Evolutionary conservation across 2,113 vertebrate species (phyloP).

Genomic region (Oryzias melastigma): DNA sequence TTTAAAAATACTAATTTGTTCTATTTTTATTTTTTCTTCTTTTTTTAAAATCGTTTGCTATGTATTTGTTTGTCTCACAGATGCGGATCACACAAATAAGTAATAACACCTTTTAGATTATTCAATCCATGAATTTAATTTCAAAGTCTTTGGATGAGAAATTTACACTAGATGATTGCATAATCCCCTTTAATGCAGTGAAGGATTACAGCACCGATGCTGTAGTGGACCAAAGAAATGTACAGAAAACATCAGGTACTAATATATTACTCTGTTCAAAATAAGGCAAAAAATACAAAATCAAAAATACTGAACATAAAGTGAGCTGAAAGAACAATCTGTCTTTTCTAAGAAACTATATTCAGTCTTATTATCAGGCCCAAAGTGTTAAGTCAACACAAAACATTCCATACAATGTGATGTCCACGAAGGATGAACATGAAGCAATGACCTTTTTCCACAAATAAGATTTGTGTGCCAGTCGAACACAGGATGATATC

Average conservation of each 20-base stretch:
- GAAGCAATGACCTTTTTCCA: constrained; percentile 18
- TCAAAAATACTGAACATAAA: constrained; percentile 59
- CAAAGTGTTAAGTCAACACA: constrained; percentile 46
- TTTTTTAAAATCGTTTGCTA: too few species aligned
- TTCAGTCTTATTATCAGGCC: constrained; percentile 44
- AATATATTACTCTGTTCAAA: constrained; percentile 63
- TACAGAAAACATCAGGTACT: constrained; percentile 75
- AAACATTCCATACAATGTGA: constrained; percentile 48
- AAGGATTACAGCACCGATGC: constrained; percentile 58
- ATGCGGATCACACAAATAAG: too few species aligned
- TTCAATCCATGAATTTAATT: constrained; percentile 77
- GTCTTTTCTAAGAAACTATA: constrained; percentile 62
- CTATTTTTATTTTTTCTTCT: too few species aligned
- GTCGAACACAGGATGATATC: constrained; percentile 50
- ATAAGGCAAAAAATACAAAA: constrained; percentile 78
- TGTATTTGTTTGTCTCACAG: too few species aligned
- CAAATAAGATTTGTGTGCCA: constrained; percentile 28
- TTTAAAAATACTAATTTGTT: too few species aligned
- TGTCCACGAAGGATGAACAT: constrained; percentile 26
- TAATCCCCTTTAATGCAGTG: constrained; percentile 84
- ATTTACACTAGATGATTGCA: constrained; percentile 86
- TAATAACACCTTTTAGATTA: constrained; percentile 73
- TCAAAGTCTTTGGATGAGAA: constrained; percentile 82
- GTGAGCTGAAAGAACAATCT: constrained; percentile 36
- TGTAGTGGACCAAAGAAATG: constrained; percentile 68